Base-by-base conservation (phyloP, 2,888 invertebrate genomes). In the Pollenia amentaria region DNA sequence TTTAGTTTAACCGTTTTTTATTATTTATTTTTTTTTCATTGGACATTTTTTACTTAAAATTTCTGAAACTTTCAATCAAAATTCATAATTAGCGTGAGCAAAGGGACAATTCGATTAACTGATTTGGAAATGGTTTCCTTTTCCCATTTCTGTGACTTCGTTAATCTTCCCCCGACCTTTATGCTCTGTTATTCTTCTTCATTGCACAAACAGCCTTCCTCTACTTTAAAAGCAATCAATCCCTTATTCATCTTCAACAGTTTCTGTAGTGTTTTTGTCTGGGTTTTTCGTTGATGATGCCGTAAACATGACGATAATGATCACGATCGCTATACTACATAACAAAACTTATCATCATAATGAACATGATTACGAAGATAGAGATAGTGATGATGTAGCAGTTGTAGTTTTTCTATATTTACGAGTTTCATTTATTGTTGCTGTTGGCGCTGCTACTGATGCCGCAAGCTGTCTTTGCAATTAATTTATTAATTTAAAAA, bases 401-500 rank as follows among this genome's bases (percentile, higher is more conserved):
- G 65, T 85, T 81, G 60, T 82, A 80, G 55, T 70, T 48, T 60
- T 70, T 53, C 29, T 70, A 8, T 21, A 29, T 77, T 72, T 70
- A 64, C 29, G 29, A 29, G 29, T 83, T 65, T 64, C 12, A 44
- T 72, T 78, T 78, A 51, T 84, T 51, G 75, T 73, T 78, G 78
- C 38, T 73, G n/a, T n/a, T n/a, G n/a, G n/a, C 14, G 60, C 51
- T 75, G 75, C 42, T 57, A 42, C 51, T 67, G 60, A 1, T 44
- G 75, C 67, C 11, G 21, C 60, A 18, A 42, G 72, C 82, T 83
- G 87, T 76, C 84, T 48, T 82, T 84, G 80, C 87, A 84, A 84
- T 87, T 87, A 87, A 87, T 87, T 87, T 87, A 87, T 87, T 87
- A 87, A 87, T 87, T 76, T 73, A 78, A 84, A 67, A 82, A 82